Evolutionary conservation across 2,113 vertebrate genomes (phyloP).

Genomic region (Pao palembangensis): DNA sequence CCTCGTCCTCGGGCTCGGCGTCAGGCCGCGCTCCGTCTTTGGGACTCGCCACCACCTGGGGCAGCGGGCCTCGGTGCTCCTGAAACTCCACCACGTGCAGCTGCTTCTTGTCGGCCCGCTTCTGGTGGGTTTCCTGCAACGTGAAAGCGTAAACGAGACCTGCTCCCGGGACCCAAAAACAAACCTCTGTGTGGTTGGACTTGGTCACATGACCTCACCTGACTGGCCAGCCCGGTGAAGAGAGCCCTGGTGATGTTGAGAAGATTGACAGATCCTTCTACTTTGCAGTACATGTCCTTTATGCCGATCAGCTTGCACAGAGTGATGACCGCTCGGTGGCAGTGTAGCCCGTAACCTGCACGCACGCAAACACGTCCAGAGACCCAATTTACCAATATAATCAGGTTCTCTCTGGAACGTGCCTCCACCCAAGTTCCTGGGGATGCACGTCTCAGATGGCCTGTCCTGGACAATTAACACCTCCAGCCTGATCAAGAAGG

Average conservation of each 20-base stretch:
- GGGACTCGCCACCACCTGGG: conserved; percentile 83
- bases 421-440: too few relatives aligned
- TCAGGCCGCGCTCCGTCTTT: conserved; percentile 45
- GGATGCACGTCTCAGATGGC: too few relatives aligned
- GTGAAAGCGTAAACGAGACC: not conserved
- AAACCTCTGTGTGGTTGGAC: not conserved
- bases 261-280: conserved; percentile 85
- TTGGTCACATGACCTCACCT: conserved; percentile 70
- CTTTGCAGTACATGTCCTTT: conserved; percentile 89
- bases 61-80: conserved; percentile 80
- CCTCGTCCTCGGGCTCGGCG: conserved; percentile 77
- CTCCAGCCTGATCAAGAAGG: too few relatives aligned
- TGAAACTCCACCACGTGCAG: conserved; percentile 90
- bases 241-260: conserved; percentile 87
- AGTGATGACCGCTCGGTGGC: conserved; percentile 92
- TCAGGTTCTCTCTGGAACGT: too few relatives aligned
- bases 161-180: not conserved
- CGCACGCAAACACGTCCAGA: not conserved
- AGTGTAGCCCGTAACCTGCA: conserved; percentile 88
- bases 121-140: conserved; percentile 84
- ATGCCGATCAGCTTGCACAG: conserved; percentile 91
- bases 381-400: too few relatives aligned
- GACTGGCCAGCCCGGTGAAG: conserved; percentile 81
- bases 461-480: too few relatives aligned
- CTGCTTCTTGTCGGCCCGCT: conserved; percentile 80